Evolutionary conservation across 1,140 invertebrate species (phyloP).

Genomic region (Pseudomyrmex sp.): DNA sequence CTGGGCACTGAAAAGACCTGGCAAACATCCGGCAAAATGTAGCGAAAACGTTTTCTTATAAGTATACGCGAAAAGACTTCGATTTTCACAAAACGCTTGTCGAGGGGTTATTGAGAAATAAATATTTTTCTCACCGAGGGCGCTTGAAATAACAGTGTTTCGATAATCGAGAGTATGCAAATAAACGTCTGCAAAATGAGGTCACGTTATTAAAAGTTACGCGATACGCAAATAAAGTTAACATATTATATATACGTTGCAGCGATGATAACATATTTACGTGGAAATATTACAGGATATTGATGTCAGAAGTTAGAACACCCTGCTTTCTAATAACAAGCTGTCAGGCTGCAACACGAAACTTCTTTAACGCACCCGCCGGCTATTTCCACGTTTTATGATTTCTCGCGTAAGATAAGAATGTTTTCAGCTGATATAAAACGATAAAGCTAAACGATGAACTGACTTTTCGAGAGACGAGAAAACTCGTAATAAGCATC

Average conservation of each 20-base stretch:
- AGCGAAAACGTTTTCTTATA: slow-evolving; percentile 9
- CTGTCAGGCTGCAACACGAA: slow-evolving; percentile 15
- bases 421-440: not conserved
- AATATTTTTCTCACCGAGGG: not conserved
- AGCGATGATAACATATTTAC: slow-evolving; percentile 13
- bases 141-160: not conserved
- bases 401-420: not conserved
- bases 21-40: not conserved
- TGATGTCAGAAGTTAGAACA: slow-evolving; percentile 12
- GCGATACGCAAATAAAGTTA: no score
- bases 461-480: no score
- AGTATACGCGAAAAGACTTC: not conserved
- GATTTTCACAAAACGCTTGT: slow-evolving; percentile 25
- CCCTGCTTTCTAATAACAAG: not conserved
- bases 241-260: not conserved
- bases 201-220: not conserved
- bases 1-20: slow-evolving; percentile 16
- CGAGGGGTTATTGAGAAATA: slow-evolving; percentile 17
- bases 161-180: not conserved
- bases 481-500: no score
- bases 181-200: not conserved
- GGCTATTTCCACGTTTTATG: slow-evolving; percentile 1
- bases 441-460: not conserved
- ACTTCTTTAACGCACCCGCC: not conserved
- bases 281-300: not conserved